Evolutionary conservation across 2,888 invertebrate genomes (phyloP).

Genomic region (Ichneumoninae sp.): DNA sequence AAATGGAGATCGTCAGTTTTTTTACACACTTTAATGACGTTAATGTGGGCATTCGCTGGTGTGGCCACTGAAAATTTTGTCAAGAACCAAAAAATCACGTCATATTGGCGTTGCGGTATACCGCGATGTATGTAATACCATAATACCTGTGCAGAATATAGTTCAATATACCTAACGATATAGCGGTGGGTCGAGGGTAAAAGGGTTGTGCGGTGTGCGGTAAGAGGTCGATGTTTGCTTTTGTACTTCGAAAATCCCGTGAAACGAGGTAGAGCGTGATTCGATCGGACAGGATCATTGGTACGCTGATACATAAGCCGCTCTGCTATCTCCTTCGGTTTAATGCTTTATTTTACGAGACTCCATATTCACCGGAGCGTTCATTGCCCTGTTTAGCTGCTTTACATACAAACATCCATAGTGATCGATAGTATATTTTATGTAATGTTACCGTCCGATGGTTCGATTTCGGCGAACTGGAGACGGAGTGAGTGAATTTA

Average conservation of each 20-base stretch:
- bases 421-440: slow-evolving; percentile 48
- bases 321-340: slow-evolving; percentile 59
- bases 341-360: slow-evolving; percentile 51
- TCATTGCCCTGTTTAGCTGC: slow-evolving; percentile 49
- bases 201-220: slow-evolving; percentile 54
- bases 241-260: slow-evolving; percentile 75
- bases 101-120: slow-evolving; percentile 14
- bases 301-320: slow-evolving; percentile 72
- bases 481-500: slow-evolving; percentile 30
- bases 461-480: neutral
- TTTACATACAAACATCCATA: slow-evolving; percentile 57
- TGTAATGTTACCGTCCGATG: slow-evolving; percentile 26
- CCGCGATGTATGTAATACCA: slow-evolving; percentile 2
- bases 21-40: neutral
- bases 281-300: slow-evolving; percentile 78
- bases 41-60: neutral
- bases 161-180: slow-evolving; percentile 52
- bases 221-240: slow-evolving; percentile 74
- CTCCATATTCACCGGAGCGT: slow-evolving; percentile 46
- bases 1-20: neutral
- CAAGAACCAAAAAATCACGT: neutral
- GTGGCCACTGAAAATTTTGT: neutral
- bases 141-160: slow-evolving; percentile 32
- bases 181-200: slow-evolving; percentile 28
- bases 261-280: slow-evolving; percentile 78